Conservation (phyloP, 2,797 vertebrate species). For the Neosilurus hyrtlii region DNA sequence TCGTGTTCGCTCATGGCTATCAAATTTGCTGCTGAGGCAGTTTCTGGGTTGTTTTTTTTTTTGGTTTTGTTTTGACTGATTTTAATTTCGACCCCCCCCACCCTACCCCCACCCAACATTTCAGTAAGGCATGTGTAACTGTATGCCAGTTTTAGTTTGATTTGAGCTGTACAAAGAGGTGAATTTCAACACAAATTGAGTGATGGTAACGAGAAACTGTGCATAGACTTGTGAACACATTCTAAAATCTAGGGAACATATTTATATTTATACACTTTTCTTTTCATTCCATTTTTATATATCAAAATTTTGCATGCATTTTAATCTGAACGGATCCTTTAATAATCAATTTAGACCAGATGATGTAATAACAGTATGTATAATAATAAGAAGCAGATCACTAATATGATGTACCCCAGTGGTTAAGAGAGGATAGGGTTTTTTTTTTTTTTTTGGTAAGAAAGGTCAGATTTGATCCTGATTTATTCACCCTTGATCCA, state of each 20-base stretch:
- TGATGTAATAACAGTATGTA: background rate
- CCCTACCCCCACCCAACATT: background rate
- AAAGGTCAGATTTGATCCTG: background rate
- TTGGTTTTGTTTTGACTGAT: background rate
- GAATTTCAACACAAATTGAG: background rate
- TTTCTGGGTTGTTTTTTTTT: background rate
- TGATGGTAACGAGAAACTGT: background rate
- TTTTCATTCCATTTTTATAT: conserved; percentile 21
- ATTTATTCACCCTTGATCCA: conserved; percentile 28
- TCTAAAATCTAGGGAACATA: conserved; percentile 23
- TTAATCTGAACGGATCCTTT: conserved; percentile 15
- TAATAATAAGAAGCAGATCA: background rate
- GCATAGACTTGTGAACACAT: background rate
- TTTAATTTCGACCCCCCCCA: conserved; percentile 8
- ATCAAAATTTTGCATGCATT: conserved; percentile 33
- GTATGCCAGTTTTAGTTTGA: conserved; percentile 26
- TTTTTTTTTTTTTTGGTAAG: background rate
- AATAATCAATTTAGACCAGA: conserved; percentile 18
- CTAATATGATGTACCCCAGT: background rate
- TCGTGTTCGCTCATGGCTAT: conserved; percentile 64
- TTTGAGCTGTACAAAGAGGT: background rate
- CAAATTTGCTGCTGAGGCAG: conserved; percentile 23
- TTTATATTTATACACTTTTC: conserved; percentile 33
- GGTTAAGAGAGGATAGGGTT: background rate
- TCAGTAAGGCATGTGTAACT: conserved; percentile 15